Evolutionary conservation across 2,797 vertebrate species (phyloP).

Genomic region (Steatocranus sp.): DNA sequence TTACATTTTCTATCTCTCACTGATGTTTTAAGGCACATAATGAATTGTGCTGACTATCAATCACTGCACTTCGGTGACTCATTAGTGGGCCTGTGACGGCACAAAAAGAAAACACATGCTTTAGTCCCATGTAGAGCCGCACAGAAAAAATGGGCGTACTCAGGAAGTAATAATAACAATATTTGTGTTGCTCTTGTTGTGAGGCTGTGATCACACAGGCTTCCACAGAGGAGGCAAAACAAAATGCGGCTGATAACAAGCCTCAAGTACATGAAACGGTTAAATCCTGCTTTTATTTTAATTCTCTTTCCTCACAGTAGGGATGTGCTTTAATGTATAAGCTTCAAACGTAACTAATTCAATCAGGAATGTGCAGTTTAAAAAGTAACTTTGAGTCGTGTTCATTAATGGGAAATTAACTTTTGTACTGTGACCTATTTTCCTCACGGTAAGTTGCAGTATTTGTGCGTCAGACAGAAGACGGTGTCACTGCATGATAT

Average conservation of each 20-base stretch:
- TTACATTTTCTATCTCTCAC: conserved; percentile 20
- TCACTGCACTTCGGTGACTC: conserved; percentile 26
- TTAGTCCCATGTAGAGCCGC: background rate
- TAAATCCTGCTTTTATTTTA: conserved; percentile 11
- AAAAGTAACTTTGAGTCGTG: background rate
- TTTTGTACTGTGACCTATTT: conserved; percentile 47
- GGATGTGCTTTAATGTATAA: conserved; percentile 39
- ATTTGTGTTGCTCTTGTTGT: conserved; percentile 49
- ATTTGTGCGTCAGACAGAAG: conserved; percentile 39
- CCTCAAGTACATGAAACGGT: conserved; percentile 18
- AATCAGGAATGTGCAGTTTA: conserved; percentile 14
- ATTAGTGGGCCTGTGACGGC: conserved; percentile 11
- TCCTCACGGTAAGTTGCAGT: conserved; percentile 28
- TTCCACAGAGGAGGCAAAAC: conserved; percentile 36
- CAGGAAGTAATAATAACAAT: conserved; percentile 37
- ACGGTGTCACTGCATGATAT: conserved; percentile 49
- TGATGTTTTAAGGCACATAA: conserved; percentile 33
- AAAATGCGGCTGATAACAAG: conserved; percentile 7
- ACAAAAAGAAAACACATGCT: conserved; percentile 9
- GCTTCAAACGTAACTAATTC: conserved; percentile 17
- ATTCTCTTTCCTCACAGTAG: conserved; percentile 1
- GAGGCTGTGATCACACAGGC: conserved; percentile 38
- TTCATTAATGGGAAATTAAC: conserved; percentile 13
- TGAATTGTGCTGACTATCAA: conserved; percentile 43
- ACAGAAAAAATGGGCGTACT: conserved; percentile 17